These are phyloP conservation scores for Vireo griseus DNA, from an alignment of 2,797 vertebrate species.

Conservation along the genomic window DNA sequence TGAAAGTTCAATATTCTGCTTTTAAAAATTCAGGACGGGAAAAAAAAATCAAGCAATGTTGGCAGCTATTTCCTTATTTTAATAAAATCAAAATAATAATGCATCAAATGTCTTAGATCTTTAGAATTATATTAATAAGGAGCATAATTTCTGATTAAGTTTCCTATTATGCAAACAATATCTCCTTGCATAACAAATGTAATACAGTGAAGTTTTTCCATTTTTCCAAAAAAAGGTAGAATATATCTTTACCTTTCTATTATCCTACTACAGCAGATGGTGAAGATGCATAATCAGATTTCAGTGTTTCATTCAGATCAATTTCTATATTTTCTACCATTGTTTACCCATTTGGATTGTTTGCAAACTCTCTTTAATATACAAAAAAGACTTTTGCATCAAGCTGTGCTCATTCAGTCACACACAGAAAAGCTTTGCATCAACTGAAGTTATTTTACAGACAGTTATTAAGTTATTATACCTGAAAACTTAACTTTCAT, in stretches of 20 bases:
- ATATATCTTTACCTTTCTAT: background rate
- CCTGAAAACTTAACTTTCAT: background rate
- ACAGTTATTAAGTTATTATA: background rate
- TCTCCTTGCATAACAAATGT: background rate
- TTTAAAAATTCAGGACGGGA: background rate
- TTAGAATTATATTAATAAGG: background rate
- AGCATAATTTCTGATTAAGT: background rate
- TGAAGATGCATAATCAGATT: conserved; percentile 63
- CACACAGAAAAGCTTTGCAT: conserved; percentile 33
- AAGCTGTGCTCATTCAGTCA: conserved; percentile 70
- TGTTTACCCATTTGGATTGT: conserved; percentile 70
- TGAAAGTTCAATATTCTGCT: background rate
- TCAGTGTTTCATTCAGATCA: conserved; percentile 47
- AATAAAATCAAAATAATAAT: background rate
- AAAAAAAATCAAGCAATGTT: background rate
- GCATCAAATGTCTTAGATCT: background rate
- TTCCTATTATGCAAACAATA: background rate
- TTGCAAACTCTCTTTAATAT: conserved; percentile 70
- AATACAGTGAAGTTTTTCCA: background rate
- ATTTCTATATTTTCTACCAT: conserved; percentile 57
- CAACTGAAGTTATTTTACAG: background rate
- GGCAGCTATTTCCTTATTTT: background rate
- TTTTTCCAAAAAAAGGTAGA: conserved; percentile 14
- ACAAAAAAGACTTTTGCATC: conserved; percentile 56
- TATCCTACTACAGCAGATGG: conserved; percentile 51